These are phyloP conservation scores for Eilema griseolum DNA, from an alignment of 2,888 invertebrate genomes.

Conservation along the genomic window DNA sequence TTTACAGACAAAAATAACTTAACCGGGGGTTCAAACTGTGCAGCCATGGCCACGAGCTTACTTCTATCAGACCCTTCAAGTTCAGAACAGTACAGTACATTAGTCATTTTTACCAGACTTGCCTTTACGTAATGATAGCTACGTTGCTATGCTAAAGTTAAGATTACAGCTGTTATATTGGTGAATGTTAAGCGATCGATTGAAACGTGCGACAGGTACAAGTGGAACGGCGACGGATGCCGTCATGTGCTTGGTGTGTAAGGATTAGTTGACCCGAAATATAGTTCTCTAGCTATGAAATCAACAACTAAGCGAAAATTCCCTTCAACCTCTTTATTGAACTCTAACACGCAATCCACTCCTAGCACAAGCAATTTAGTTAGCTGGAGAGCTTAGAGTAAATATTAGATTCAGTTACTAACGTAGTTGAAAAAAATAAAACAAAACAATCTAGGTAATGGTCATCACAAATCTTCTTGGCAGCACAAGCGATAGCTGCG, in stretches of 20 bases:
- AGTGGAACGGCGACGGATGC: not conserved
- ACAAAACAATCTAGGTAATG: too few species aligned
- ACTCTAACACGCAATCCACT: too few species aligned
- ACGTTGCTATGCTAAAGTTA: too few species aligned
- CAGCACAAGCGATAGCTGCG: too few species aligned
- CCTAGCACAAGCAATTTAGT: too few species aligned
- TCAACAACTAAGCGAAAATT: too few species aligned
- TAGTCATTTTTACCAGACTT: constrained; percentile 16
- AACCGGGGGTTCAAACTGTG: not conserved
- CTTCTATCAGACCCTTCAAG: not conserved
- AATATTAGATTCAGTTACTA: too few species aligned
- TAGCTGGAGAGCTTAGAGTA: too few species aligned
- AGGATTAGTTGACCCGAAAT: not conserved
- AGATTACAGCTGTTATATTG: not conserved
- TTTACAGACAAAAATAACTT: not conserved
- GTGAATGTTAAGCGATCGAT: not conserved
- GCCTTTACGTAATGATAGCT: constrained; percentile 1
- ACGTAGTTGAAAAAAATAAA: too few species aligned
- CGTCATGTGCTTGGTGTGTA: not conserved
- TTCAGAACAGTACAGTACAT: not conserved
- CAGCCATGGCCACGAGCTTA: not conserved
- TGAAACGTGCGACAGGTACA: not conserved
- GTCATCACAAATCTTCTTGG: too few species aligned
- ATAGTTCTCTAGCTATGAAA: too few species aligned
- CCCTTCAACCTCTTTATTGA: too few species aligned